These are phyloP conservation scores for Pseudomugil gertrudae DNA, from an alignment of 2,797 vertebrate species.

Conservation along the genomic window DNA sequence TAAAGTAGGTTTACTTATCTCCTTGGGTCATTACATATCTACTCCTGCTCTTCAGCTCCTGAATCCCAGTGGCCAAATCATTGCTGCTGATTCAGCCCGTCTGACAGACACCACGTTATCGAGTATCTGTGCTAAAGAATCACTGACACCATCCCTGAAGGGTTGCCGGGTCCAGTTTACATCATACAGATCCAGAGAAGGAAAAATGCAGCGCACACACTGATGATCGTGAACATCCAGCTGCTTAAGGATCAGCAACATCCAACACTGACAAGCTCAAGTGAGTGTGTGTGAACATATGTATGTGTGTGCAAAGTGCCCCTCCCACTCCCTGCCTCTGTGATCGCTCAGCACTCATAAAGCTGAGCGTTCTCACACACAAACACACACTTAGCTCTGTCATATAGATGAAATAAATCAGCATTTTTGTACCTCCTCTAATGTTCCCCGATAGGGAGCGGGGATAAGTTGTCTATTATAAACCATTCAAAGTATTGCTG, in stretches of 20 bases:
- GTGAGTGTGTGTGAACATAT: conserved; percentile 33
- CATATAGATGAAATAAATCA: conserved; percentile 17
- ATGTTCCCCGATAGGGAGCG: conserved; percentile 18
- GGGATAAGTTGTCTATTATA: conserved; percentile 29
- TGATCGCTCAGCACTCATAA: conserved; percentile 53
- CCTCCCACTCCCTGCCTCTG: conserved; percentile 71
- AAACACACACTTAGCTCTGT: conserved; percentile 11
- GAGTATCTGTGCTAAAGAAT: conserved; percentile 49
- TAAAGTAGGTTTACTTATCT: conserved; percentile 45
- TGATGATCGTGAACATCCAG: conserved; percentile 49
- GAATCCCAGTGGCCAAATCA: conserved; percentile 45
- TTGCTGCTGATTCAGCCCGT: conserved; percentile 55
- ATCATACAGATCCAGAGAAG: conserved; percentile 19
- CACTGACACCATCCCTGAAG: conserved; percentile 62
- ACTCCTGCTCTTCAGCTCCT: conserved; percentile 31
- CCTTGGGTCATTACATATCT: conserved; percentile 54
- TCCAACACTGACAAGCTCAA: conserved; percentile 60
- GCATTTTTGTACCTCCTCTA: conserved; percentile 2
- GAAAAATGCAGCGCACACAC: conserved; percentile 16
- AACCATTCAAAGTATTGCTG: conserved; percentile 23
- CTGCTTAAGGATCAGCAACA: conserved; percentile 58
- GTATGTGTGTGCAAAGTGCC: conserved; percentile 51
- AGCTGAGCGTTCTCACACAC: conserved; percentile 30
- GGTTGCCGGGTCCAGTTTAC: conserved; percentile 18
- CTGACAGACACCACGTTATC: conserved; percentile 10